Base-by-base conservation (phyloP, 1,140 invertebrate genomes). In the Mylabris phalerata region DNA sequence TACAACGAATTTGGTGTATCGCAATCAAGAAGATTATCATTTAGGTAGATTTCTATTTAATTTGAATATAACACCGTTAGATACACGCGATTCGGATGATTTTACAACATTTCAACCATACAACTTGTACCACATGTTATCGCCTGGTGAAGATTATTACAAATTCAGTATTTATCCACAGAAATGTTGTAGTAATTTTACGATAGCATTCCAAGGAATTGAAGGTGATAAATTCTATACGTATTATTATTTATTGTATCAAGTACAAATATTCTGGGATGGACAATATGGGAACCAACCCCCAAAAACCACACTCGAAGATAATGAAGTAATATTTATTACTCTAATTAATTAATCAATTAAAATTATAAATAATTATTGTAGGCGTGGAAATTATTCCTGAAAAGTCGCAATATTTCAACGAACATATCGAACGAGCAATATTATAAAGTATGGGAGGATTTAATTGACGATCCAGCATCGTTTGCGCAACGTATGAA, bases 371-470 rank as follows among this genome's bases (percentile, higher is more conserved):
- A 40, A 4, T 9, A 4, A 3, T 47, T 48, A 4, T 55, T 62
- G 48, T 56, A 71, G 70, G 59, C 66, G n/a, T 72, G 70, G 70
- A 63, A 65, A 55, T 40, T 55, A 7, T 67, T 72, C 46, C 55
- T 72, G 38, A 61, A 50, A 48, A 50, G 58, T 25, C 60, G 58
- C 6, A 57, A 63, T 45, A 54, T 70, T 44, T 38, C 39, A 9
- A 50, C 61, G 4, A 59, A 71, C 57, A 58, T 71, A 32, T 56
- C 58, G 13, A 27, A 47, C 3, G 56, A 63, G 32, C 47, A 66
- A 38, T 72, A 72, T 62, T 72, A 72, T 40, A 60, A 69, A 47
- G 25, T 70, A 13, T 72, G 70, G 70, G 66, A 67, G 56, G 54
- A 68, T 48, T 46, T 72, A 5, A 59, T 70, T 6, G 60, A 69